Evolutionary conservation across 2,888 invertebrate genomes (phyloP).

Genomic region (Limulus polyphemus): DNA sequence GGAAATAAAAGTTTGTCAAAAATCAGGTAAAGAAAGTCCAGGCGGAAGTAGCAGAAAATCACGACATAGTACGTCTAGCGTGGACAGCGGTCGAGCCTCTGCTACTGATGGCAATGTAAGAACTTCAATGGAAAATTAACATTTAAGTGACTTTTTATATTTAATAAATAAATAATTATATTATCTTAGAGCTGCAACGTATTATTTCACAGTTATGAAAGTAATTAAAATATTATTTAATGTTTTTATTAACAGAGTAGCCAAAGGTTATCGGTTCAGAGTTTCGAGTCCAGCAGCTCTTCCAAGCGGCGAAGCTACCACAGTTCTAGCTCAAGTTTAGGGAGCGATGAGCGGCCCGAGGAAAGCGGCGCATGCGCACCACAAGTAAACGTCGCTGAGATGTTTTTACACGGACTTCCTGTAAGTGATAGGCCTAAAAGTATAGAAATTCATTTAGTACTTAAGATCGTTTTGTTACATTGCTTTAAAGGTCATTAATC

Average conservation of each 20-base stretch:
- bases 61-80: conserved; percentile 66
- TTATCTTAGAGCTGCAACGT: too few species aligned
- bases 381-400: conserved; percentile 36
- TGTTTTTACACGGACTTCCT: conserved; percentile 51
- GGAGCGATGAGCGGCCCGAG: conserved; percentile 6
- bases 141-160: conserved; percentile 19
- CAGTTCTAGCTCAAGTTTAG: conserved; percentile 21
- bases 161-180: too few species aligned
- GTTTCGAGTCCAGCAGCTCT: conserved; percentile 14
- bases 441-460: too few species aligned
- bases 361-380: conserved; percentile 18
- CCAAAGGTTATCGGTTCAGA: conserved; percentile 17
- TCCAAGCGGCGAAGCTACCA: conserved; percentile 18
- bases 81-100: conserved; percentile 85
- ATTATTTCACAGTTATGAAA: too few species aligned
- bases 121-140: neutral
- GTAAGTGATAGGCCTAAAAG: conserved; percentile 40
- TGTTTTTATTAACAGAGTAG: too few species aligned
- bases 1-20: conserved; percentile 64
- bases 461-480: too few species aligned
- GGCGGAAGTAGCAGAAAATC: conserved; percentile 49
- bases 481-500: too few species aligned
- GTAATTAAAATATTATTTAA: too few species aligned
- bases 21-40: conserved; percentile 84
- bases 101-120: conserved; percentile 37